Evolutionary conservation across 1,140 invertebrate genomes (phyloP), one percentile per base, ranked within the genome.

Genomic region (Drosophila baimaii): DNA sequence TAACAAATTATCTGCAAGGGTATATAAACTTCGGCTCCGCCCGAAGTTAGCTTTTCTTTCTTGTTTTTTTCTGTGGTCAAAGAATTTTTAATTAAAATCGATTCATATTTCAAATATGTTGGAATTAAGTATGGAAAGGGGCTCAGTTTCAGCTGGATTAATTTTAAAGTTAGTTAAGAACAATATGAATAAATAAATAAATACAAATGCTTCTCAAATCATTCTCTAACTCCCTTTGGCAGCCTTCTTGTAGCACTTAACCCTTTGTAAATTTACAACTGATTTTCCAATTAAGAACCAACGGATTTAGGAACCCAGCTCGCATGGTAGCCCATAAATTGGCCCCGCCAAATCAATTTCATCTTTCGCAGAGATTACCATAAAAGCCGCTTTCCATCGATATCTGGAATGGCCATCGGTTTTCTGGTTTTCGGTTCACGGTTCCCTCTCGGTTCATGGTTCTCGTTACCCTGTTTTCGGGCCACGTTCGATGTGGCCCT

Each of bases 311-410:
- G 17, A 37, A 44, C 65, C 62, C 62, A 17, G 25, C 46, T 25
- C 15, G n/a, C 33, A 25, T 3, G 4, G 29, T 43, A 19, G 5
- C 58, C 58, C 35, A 44, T 55, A 70, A 57, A 47, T 57, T 58
- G 41, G 7, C 31, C 12, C 19, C 21, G 12, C 21, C 17, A 49
- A 58, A 58, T 58, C 65, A 70, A 57, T 72, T 72, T 58, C 21
- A 71, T 71, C 21, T 71, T 39, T 70, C 27, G 15, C 35, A n/a
- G 27, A 49, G 51, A 70, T 46, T 58, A 71, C 65, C 65, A 71
- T 57, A 71, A 58, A 71, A 71, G 51, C 51, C 25, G 43, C 21
- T 71, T 58, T 57, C 52, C 69, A 46, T 47, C 51, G 51, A 71
- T 57, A 70, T 47, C 64, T 57, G 25, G 25, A 39, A 27, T 13